Conservation (phyloP, 1,140 invertebrate genomes). For the Drosophila melanica region DNA sequence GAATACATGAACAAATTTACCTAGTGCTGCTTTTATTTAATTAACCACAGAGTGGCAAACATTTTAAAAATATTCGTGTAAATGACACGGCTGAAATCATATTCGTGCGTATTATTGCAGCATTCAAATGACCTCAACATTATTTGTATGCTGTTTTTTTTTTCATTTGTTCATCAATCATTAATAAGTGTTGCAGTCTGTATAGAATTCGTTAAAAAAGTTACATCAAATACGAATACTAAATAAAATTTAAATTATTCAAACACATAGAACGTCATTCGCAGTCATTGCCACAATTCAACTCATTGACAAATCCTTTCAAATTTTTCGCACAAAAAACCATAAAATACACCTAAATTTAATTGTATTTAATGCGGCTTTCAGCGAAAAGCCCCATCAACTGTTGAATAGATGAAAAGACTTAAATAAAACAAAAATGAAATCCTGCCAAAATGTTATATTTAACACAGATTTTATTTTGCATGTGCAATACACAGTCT, state of each 20-base stretch:
- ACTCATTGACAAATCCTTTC: no score
- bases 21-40: slow-evolving; percentile 49
- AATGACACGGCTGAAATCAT: slow-evolving; percentile 17
- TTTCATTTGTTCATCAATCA: not conserved
- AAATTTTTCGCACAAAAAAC: no score
- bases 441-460: not conserved
- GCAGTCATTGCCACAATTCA: no score
- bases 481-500: no score
- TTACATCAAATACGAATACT: no score
- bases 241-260: no score
- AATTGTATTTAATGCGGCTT: not conserved
- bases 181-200: not conserved
- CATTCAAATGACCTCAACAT: not conserved
- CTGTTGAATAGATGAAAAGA: no score
- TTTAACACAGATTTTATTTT: not conserved
- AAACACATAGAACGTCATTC: no score
- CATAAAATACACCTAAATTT: no score
- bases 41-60: slow-evolving; percentile 53
- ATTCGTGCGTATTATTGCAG: slow-evolving; percentile 3
- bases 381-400: not conserved
- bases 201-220: not conserved
- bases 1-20: not conserved
- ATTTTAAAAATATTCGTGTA: slow-evolving; percentile 14
- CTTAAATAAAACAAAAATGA: not conserved
- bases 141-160: not conserved